phyloP scores from a whole-genome alignment of 2,888 invertebrate genomes.

The Temnothorax rugatulus region DNA sequence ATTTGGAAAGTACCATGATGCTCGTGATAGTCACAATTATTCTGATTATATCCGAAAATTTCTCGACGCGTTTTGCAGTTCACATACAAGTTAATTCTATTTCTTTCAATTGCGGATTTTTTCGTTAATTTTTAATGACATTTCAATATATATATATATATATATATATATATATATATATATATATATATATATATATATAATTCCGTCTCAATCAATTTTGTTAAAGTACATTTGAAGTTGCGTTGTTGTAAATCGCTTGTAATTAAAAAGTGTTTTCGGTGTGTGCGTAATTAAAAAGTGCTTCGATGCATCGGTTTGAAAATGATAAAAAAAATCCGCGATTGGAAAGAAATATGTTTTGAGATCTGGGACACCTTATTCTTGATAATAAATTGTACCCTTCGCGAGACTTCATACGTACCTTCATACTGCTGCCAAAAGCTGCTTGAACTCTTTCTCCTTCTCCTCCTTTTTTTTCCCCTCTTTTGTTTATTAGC shows the following conservation, averaged over 20 bases:
- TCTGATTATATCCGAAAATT: not conserved
- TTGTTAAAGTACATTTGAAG: not conserved
- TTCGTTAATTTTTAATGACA: too few species aligned
- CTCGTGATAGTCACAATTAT: not conserved
- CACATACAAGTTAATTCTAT: not conserved
- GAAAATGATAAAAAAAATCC: slow-evolving; percentile 15
- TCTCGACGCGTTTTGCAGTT: not conserved
- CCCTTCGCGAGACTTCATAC: slow-evolving; percentile 42
- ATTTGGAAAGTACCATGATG: not conserved
- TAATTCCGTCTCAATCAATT: too few species aligned
- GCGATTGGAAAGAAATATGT: slow-evolving; percentile 11
- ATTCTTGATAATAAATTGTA: slow-evolving; percentile 42
- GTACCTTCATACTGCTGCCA: slow-evolving; percentile 74
- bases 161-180: too few species aligned
- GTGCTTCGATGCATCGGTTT: not conserved
- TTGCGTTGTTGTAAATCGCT: not conserved
- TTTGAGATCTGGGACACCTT: slow-evolving; percentile 10
- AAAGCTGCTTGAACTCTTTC: slow-evolving; percentile 73
- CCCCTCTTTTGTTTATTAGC: slow-evolving; percentile 39
- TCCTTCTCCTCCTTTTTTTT: slow-evolving; percentile 8
- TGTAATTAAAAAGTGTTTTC: not conserved
- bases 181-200: too few species aligned
- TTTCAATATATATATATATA: too few species aligned
- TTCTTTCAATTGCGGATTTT: not conserved
- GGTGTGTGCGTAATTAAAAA: too few species aligned